A percentile compares a stretch with the other conserved stretches of the same genome.
These are phyloP conservation scores for Amblyjoppa proteus DNA, from an alignment of 2,888 invertebrate genomes.

Conservation along the genomic window DNA sequence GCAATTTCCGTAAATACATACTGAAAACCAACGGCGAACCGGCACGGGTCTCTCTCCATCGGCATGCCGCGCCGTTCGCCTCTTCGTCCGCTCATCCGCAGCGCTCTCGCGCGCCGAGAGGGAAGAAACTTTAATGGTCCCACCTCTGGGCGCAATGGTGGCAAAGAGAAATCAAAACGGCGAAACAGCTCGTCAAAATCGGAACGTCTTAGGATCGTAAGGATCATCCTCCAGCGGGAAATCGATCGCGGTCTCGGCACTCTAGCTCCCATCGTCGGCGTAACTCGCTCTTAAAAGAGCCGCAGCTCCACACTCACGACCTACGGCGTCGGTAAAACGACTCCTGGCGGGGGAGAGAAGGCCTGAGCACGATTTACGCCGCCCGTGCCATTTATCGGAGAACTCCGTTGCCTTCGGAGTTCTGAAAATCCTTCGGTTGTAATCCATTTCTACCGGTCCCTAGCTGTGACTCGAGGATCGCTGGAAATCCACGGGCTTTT, in stretches of 20 bases:
- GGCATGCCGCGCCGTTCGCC: background rate
- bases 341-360: conserved; percentile 57
- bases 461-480: background rate
- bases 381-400: conserved; percentile 4
- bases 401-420: conserved; percentile 6
- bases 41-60: conserved; percentile 45
- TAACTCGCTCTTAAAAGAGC: conserved; percentile 53
- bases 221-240: conserved; percentile 26
- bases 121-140: conserved; percentile 70
- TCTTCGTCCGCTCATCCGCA: conserved; percentile 5
- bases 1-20: conserved; percentile 84
- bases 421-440: conserved; percentile 60
- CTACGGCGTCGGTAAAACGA: conserved; percentile 75
- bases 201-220: conserved; percentile 43
- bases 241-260: conserved; percentile 5
- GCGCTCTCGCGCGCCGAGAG: conserved; percentile 47
- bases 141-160: conserved; percentile 56
- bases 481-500: background rate
- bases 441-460: conserved; percentile 49
- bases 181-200: conserved; percentile 45
- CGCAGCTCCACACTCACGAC: conserved; percentile 60
- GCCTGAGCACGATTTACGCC: conserved; percentile 65
- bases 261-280: background rate
- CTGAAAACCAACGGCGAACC: conserved; percentile 77
- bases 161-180: conserved; percentile 63